Percentiles rank a stretch among this genome's conserved stretches.
Evolutionary conservation across 2,888 invertebrate species (phyloP).

Genomic region (Melanostoma mellinum): DNA sequence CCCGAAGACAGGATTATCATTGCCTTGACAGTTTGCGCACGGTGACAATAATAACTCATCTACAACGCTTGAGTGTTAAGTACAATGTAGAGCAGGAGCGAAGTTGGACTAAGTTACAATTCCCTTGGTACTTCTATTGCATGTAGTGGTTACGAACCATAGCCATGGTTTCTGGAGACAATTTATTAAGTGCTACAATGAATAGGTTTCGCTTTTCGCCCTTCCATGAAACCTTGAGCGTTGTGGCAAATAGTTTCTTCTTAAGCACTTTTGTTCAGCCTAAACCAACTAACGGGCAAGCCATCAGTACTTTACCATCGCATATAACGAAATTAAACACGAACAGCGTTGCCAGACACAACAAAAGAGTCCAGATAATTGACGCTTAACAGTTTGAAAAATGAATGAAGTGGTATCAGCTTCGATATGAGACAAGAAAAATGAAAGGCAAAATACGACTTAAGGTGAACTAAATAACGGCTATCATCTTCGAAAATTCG

Average conservation of each 20-base stretch:
- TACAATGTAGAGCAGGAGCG: slow-evolving; percentile 1
- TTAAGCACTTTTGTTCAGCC: slow-evolving; percentile 42
- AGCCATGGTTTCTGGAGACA: slow-evolving; percentile 57
- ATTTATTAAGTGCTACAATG: slow-evolving; percentile 67
- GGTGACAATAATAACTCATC: slow-evolving; percentile 63
- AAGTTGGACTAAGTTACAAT: slow-evolving; percentile 19
- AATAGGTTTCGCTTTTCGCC: slow-evolving; percentile 13
- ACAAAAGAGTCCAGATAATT: no score
- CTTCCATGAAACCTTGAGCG: slow-evolving; percentile 40
- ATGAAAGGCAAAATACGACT: no score
- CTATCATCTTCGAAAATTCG: no score
- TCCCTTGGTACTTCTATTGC: slow-evolving; percentile 18
- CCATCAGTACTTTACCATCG: not conserved
- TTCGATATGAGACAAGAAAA: no score
- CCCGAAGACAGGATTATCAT: slow-evolving; percentile 61
- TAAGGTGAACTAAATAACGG: no score
- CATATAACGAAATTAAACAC: not conserved
- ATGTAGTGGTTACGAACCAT: slow-evolving; percentile 41
- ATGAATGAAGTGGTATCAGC: no score
- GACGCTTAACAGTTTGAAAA: no score
- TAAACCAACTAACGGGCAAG: slow-evolving; percentile 6
- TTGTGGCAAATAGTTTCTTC: slow-evolving; percentile 58
- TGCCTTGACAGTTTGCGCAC: slow-evolving; percentile 63
- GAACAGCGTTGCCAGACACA: no score
- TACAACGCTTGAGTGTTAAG: not conserved